A percentile compares a stretch with the other conserved stretches of the same genome.
These are phyloP conservation scores for Drosophila siamana DNA, from an alignment of 2,888 invertebrate genomes.

Conservation along the genomic window DNA sequence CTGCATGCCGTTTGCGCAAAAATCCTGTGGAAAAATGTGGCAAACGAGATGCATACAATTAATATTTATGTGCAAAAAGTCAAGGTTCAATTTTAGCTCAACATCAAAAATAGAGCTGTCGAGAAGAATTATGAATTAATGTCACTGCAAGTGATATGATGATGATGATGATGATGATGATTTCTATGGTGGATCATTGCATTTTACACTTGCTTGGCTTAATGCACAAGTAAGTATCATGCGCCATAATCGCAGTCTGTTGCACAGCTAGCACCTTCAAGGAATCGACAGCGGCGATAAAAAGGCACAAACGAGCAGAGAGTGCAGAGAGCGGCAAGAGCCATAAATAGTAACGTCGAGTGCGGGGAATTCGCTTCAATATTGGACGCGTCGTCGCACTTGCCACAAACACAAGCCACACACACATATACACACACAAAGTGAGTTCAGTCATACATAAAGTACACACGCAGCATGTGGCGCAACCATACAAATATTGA, in stretches of 20 bases:
- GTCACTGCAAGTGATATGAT: background rate
- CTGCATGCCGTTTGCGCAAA: constrained; percentile 10
- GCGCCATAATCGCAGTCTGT: constrained; percentile 15
- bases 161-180: too few species aligned
- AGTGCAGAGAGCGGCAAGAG: constrained; percentile 25
- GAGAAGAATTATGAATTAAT: too few species aligned
- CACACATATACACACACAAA: constrained; percentile 1
- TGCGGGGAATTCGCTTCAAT: constrained; percentile 41
- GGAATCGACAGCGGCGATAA: constrained; percentile 22
- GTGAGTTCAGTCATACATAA: background rate
- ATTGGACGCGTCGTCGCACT: constrained; percentile 47
- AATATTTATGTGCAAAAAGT: background rate
- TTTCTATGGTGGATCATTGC: background rate
- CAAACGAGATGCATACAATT: background rate
- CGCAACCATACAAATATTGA: constrained; percentile 56
- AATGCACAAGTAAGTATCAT: constrained; percentile 13
- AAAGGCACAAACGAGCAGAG: background rate
- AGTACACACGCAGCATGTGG: constrained; percentile 22
- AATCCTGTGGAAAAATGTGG: constrained; percentile 5
- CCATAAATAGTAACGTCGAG: constrained; percentile 15
- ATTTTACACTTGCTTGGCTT: constrained; percentile 13
- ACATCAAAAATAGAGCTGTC: too few species aligned
- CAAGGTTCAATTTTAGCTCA: background rate
- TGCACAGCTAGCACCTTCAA: constrained; percentile 9
- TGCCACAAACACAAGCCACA: constrained; percentile 11